Conservation (phyloP, 2,797 vertebrate genomes). For the Notamacropus eugenii region DNA sequence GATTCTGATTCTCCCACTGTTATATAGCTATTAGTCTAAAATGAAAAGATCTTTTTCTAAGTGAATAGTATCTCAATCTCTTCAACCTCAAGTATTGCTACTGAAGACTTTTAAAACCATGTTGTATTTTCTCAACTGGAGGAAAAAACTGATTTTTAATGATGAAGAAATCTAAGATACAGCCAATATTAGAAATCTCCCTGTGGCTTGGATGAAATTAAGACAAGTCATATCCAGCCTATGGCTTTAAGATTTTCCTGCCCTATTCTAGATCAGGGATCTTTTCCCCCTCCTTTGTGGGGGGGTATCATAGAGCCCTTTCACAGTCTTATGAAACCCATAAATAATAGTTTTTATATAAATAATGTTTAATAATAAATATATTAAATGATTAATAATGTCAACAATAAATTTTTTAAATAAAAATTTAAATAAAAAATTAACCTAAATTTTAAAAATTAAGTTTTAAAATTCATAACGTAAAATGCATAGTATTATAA, state of each 20-base stretch:
- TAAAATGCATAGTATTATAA: not conserved
- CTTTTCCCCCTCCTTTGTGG: no score
- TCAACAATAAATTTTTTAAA: no score
- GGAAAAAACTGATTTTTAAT: not conserved
- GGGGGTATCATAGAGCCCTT: no score
- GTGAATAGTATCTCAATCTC: not conserved
- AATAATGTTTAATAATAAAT: no score
- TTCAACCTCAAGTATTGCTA: not conserved
- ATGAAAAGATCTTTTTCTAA: not conserved
- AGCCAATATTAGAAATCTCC: not conserved
- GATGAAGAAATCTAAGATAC: not conserved
- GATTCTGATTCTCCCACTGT: not conserved
- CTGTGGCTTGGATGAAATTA: not conserved
- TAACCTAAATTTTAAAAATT: no score
- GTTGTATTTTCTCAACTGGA: not conserved
- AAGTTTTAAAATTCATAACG: no score
- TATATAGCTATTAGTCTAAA: not conserved
- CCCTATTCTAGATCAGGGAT: no score
- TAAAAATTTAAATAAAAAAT: no score
- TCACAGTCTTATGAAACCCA: not conserved
- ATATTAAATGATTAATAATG: no score
- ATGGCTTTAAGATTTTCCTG: not conserved
- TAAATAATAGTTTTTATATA: no score
- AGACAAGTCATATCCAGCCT: not conserved
- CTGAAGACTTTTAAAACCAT: not conserved